phyloP scores from a whole-genome alignment of 2,797 vertebrate genomes.

The Lates japonicus region DNA sequence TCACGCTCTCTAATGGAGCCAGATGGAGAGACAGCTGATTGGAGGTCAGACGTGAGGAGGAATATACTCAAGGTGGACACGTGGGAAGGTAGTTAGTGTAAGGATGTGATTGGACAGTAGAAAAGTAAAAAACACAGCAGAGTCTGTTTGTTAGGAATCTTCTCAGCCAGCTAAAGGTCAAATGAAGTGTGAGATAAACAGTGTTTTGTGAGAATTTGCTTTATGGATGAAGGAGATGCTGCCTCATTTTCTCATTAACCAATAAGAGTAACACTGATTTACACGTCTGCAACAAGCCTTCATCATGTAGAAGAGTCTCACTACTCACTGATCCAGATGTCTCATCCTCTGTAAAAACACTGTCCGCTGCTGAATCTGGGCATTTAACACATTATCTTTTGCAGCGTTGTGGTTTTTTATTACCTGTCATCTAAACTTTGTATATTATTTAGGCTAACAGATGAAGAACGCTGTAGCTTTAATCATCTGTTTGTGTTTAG shows the following conservation, averaged over 20 bases:
- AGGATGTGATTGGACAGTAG: constrained; percentile 5
- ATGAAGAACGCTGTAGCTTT: not conserved
- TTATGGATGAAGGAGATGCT: not conserved
- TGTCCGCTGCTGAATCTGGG: not conserved
- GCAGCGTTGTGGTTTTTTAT: not conserved
- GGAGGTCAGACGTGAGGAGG: constrained; percentile 56
- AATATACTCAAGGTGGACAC: constrained; percentile 46
- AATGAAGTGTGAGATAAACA: constrained; percentile 13
- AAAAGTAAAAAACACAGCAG: not conserved
- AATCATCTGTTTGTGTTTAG: constrained; percentile 3
- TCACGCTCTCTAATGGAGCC: constrained; percentile 64
- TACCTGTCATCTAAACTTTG: too few relatives aligned
- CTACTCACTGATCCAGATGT: not conserved
- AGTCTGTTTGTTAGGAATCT: not conserved
- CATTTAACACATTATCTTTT: not conserved
- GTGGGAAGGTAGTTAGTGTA: constrained; percentile 15
- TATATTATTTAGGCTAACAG: not conserved
- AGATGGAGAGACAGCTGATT: constrained; percentile 65
- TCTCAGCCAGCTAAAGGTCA: constrained; percentile 5
- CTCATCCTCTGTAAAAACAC: not conserved
- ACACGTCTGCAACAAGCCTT: not conserved
- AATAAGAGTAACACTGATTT: not conserved
- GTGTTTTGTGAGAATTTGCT: constrained; percentile 2
- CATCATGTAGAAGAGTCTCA: not conserved
- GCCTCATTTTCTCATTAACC: not conserved